Base-by-base conservation (phyloP, 2,797 vertebrate genomes). In the Sebastes hopkinsi region DNA sequence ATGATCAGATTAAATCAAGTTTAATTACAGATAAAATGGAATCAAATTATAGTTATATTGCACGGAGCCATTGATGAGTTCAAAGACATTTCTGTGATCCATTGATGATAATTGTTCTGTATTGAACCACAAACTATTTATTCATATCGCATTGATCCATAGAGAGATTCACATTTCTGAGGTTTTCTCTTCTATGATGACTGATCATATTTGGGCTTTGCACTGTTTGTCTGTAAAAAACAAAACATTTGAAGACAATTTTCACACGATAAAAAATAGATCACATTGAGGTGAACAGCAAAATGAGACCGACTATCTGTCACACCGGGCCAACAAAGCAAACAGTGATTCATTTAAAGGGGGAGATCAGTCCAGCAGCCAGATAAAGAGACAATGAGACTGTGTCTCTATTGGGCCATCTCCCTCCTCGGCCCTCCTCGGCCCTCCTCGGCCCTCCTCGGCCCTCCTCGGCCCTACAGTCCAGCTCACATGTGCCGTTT, bases 401-500 rank as follows among this genome's bases (percentile, higher is more conserved):
- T 18, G 65, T 59, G 81, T 85, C 69, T 75, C 74, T 27, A 11
- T 8, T 52, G 67, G 70, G 20, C 62, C 20, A n/a, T 10, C 79
- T 1, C 36, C 36, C 36, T 38, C 36, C 36, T 38, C 12, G 1
- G 30, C 30, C 30, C 30, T 23, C 23, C 23, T 23, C 25, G 25
- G 34, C 36, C 36, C 5, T 38, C 36, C 36, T 38, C 13, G 1
- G 32, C 32, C 38, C 3, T 42, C 14, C 38, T 42, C 14, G 0
- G 3, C 34, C 30, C 64, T 70, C 46, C 81, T 58, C 29, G 3
- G 66, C 64, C 50, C 65, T 18, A 18, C 29, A 16, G 56, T 30
- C 68, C 2, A 3, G 62, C 85, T 73, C 88, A 71, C 87, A 79
- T 82, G 77, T 80, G 82, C 77, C 29, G 27, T 83, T 84, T 76